Percentiles rank a stretch among this genome's conserved stretches.
phyloP scores from a whole-genome alignment of 2,888 invertebrate species.

The Elgonia sp. region DNA sequence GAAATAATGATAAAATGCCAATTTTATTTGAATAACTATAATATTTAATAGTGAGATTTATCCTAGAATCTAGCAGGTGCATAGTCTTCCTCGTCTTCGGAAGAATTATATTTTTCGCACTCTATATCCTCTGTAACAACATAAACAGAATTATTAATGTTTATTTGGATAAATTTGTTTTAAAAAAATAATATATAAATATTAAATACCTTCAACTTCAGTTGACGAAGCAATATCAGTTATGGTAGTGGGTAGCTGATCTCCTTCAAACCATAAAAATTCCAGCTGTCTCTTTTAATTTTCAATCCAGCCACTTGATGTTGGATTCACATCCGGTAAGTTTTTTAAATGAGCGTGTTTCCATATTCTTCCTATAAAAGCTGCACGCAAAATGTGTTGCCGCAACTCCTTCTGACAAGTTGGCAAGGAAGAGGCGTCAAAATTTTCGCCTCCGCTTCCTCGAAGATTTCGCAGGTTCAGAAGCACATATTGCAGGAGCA shows the following conservation, averaged over 20 bases:
- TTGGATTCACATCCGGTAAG: not conserved
- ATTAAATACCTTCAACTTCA: not conserved
- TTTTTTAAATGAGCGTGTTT: constrained; percentile 17
- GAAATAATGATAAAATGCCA: no score
- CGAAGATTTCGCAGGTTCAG: not conserved
- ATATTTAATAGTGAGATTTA: no score
- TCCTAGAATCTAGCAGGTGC: no score
- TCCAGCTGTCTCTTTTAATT: constrained; percentile 8
- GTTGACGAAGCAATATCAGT: not conserved
- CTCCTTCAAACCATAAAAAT: constrained; percentile 28
- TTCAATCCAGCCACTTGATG: constrained; percentile 11
- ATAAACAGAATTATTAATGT: not conserved
- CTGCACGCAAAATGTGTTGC: constrained; percentile 54
- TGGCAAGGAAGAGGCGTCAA: constrained; percentile 62
- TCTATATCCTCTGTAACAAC: not conserved
- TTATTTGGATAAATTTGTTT: not conserved
- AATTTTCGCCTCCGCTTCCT: constrained; percentile 70
- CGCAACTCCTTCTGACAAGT: constrained; percentile 57
- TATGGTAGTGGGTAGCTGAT: constrained; percentile 15
- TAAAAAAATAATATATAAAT: not conserved
- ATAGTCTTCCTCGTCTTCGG: constrained; percentile 21
- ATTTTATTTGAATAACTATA: no score
- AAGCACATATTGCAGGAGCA: constrained; percentile 7
- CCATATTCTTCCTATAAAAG: constrained; percentile 43
- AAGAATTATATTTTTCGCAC: constrained; percentile 13